These are phyloP conservation scores for Pelusios castaneus DNA, from an alignment of 2,113 vertebrate genomes.

Conservation along the genomic window DNA sequence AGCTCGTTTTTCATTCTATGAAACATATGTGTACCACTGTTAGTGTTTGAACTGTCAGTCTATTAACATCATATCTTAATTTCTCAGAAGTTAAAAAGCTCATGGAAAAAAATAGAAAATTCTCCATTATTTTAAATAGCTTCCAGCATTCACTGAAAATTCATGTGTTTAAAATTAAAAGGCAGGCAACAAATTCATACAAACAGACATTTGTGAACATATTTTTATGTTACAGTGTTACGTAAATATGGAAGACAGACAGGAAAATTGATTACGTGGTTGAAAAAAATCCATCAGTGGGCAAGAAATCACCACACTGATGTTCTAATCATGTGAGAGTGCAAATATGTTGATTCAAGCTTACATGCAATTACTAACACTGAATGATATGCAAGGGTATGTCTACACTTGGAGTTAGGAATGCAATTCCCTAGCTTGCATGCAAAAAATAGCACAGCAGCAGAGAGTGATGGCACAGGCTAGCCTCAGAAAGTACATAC, in stretches of 20 bases:
- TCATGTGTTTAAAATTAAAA: not conserved
- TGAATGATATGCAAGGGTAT: not conserved
- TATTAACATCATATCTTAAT: not conserved
- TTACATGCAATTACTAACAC: not conserved
- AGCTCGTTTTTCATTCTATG: not conserved
- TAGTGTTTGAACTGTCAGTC: not conserved
- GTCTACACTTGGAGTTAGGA: not conserved
- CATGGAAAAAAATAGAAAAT: not conserved
- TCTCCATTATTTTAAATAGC: not conserved
- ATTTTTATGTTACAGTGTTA: not conserved
- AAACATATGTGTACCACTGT: not conserved
- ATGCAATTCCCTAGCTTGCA: not conserved
- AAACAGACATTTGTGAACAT: not conserved
- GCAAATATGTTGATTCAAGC: not conserved
- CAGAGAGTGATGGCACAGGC: not conserved
- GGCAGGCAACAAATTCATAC: not conserved
- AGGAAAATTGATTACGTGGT: not conserved
- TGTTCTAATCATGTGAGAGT: not conserved
- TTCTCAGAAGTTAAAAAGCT: not conserved
- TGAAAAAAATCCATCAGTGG: not conserved
- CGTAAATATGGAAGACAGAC: slow-evolving; percentile 14
- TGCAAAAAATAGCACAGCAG: not conserved
- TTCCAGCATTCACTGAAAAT: not conserved
- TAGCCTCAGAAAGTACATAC: not conserved
- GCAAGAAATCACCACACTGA: not conserved